Evolutionary conservation across 2,797 vertebrate genomes (phyloP), one percentile per base, ranked within the genome.

Genomic region (Simalia tracyae): DNA sequence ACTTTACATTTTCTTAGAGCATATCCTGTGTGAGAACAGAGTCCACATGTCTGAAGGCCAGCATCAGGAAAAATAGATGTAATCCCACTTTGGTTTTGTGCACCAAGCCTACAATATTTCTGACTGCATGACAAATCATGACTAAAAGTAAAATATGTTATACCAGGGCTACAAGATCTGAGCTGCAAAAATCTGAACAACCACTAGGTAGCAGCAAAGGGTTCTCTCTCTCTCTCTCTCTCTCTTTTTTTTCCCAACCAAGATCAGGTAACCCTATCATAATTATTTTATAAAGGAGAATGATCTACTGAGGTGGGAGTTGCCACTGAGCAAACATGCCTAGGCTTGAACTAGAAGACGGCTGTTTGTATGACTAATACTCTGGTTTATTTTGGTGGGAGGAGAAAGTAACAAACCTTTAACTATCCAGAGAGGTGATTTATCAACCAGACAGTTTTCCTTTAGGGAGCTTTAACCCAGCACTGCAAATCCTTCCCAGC

Each of bases 381-480:
- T 66, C 24, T 22, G 28, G 28, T 90, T 42, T 26, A 5, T 31
- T 92, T 17, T 93, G 87, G 91, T 91, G 91, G 91, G 28, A 85
- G 84, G 60, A 6, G 66, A 63, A 84, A 91, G 54, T 28, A 90
- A 11, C 72, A 81, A 68, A 94, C 54, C 4, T 91, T 57, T 89
- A 93, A 90, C 91, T 86, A 19, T 4, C n/a, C 46, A 24, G 66
- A 14, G 42, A 91, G 61, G 68, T 84, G 92, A 76, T 95, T 94
- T 91, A 92, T 95, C 92, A 94, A 89, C 15, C 6, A 91, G 68
- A 93, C 93, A 60, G 59, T 93, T 97, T 95, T 90, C 63, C 85
- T 94, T 95, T 90, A 91, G 57, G 90, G 94, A 85, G 6, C 91
- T 93, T 92, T 95, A 11, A 1, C 2, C 0, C 89, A 91, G 56